These are phyloP conservation scores for Noctuana brunneofusca DNA, from an alignment of 2,888 invertebrate genomes.

Conservation along the genomic window DNA sequence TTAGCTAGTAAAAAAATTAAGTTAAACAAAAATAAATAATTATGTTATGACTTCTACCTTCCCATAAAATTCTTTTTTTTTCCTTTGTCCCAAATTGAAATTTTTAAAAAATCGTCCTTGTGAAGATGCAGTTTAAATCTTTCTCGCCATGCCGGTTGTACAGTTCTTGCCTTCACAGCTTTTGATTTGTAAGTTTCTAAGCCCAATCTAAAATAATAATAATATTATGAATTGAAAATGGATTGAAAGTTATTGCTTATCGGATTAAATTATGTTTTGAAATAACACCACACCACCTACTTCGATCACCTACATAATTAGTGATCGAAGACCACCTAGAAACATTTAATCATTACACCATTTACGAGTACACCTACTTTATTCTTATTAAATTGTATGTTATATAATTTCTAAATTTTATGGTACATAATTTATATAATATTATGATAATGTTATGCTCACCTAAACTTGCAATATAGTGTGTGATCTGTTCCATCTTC, in stretches of 20 bases:
- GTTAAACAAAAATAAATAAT: background rate
- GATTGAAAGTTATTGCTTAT: too few species aligned
- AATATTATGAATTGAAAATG: too few species aligned
- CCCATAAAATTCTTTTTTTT: slow-evolving; percentile 72
- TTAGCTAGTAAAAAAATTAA: too few species aligned
- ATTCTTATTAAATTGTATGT: too few species aligned
- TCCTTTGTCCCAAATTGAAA: slow-evolving; percentile 69
- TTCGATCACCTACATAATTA: too few species aligned
- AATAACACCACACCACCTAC: too few species aligned
- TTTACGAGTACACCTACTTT: too few species aligned
- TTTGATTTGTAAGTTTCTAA: slow-evolving; percentile 63
- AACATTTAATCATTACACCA: too few species aligned
- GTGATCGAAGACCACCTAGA: too few species aligned
- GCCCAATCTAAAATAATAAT: slow-evolving; percentile 55
- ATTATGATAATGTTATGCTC: slow-evolving; percentile 35
- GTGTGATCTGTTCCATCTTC: slow-evolving; percentile 59
- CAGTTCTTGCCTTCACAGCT: slow-evolving; percentile 50
- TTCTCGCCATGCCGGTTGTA: slow-evolving; percentile 67
- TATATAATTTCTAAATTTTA: too few species aligned
- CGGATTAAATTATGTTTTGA: too few species aligned
- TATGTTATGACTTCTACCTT: slow-evolving; percentile 49
- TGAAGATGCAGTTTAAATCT: slow-evolving; percentile 58
- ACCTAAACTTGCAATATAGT: slow-evolving; percentile 68
- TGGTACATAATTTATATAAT: too few species aligned
- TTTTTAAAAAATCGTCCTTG: slow-evolving; percentile 54